A percentile compares a stretch with the other conserved stretches of the same genome.
Conservation (phyloP, 2,113 vertebrate species). For the Penelope pileata region DNA sequence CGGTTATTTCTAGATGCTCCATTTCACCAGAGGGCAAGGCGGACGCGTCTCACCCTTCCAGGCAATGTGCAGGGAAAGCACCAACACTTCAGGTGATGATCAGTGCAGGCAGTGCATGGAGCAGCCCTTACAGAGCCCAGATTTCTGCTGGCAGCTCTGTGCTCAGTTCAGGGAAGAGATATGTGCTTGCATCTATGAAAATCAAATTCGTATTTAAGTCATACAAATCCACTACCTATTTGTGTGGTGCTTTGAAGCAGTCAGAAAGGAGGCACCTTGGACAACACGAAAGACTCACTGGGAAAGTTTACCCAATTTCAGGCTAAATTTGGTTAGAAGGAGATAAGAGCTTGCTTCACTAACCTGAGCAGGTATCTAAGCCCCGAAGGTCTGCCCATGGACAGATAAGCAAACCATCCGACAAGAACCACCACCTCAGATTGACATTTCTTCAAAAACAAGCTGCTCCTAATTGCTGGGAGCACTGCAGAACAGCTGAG, state of each 20-base stretch:
- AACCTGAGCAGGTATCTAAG: background rate
- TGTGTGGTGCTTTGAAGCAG: background rate
- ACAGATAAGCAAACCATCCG: background rate
- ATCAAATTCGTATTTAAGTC: background rate
- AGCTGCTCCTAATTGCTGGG: background rate
- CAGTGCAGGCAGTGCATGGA: background rate
- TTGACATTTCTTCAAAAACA: background rate
- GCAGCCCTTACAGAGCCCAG: background rate
- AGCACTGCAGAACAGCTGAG: background rate
- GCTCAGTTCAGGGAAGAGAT: background rate
- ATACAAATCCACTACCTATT: background rate
- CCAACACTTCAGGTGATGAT: background rate
- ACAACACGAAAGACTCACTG: background rate
- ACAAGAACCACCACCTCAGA: background rate
- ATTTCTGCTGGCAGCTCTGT: too few species aligned
- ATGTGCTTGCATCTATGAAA: background rate
- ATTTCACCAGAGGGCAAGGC: background rate
- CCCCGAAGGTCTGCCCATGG: background rate
- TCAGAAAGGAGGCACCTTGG: background rate
- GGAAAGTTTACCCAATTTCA: background rate
- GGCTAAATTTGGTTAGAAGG: constrained; percentile 19
- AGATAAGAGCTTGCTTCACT: background rate
- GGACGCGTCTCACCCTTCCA: background rate
- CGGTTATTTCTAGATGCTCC: background rate
- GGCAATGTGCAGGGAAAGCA: background rate